Percentiles rank a stretch among this genome's conserved stretches.
phyloP scores from a whole-genome alignment of 2,797 vertebrate species.

The Sylvilagus floridanus region DNA sequence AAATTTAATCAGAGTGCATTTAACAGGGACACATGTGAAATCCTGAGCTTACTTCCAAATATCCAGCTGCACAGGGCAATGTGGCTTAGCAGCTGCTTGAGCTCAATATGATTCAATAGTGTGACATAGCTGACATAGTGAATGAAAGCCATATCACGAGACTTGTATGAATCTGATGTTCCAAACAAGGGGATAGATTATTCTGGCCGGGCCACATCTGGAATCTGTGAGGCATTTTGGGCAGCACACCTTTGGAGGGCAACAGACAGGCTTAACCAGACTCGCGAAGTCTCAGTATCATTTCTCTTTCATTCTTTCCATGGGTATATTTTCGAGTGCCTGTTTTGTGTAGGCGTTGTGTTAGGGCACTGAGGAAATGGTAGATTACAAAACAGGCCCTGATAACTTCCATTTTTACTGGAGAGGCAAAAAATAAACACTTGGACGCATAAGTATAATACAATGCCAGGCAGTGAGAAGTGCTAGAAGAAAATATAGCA shows the following conservation, averaged over 20 bases:
- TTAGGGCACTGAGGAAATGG: not conserved
- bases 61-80: conserved; percentile 52
- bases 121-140: conserved; percentile 27
- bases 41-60: conserved; percentile 51
- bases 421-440: conserved; percentile 26
- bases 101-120: not conserved
- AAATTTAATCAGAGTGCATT: conserved; percentile 67
- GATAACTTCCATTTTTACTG: not conserved
- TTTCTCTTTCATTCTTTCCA: not conserved
- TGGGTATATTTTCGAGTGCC: not conserved
- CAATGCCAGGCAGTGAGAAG: not conserved
- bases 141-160: not conserved
- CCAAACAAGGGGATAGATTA: not conserved
- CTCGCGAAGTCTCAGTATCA: not conserved
- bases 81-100: conserved; percentile 56
- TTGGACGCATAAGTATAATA: not conserved
- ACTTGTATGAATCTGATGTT: not conserved
- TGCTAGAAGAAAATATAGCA: not conserved
- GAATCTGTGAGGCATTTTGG: not conserved
- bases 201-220: not conserved
- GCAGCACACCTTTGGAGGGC: not conserved
- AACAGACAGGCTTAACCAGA: not conserved
- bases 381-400: not conserved
- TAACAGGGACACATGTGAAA: conserved; percentile 46
- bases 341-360: not conserved